Percentiles rank a stretch among this genome's conserved stretches.
Conservation (phyloP, 2,113 vertebrate genomes). For the Thomomys bottae region DNA sequence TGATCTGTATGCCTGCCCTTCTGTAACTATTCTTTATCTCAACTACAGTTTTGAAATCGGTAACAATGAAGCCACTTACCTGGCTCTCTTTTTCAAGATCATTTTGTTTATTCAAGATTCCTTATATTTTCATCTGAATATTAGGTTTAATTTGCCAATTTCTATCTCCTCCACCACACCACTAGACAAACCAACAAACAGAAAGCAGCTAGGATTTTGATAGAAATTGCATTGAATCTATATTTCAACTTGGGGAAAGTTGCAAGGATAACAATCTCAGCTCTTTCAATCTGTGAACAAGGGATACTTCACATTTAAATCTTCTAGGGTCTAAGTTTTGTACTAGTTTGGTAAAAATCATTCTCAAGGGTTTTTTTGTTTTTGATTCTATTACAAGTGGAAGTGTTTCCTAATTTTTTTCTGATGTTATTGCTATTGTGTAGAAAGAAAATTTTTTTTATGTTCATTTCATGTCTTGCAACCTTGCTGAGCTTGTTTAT, state of each 20-base stretch:
- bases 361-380: not conserved
- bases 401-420: not conserved
- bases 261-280: not conserved
- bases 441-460: not conserved
- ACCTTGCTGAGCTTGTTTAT: not conserved
- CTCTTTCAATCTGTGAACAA: not conserved
- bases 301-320: not conserved
- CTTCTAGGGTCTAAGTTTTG: not conserved
- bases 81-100: not conserved
- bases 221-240: not conserved
- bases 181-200: not conserved
- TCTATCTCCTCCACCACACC: not conserved
- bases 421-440: not conserved
- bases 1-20: not conserved
- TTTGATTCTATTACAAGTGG: slow-evolving; percentile 11
- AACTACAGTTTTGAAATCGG: not conserved
- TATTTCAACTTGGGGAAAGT: not conserved
- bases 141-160: slow-evolving; percentile 3
- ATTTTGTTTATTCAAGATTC: not conserved
- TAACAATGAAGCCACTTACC: not conserved
- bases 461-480: not conserved
- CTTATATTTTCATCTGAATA: not conserved
- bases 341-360: not conserved
- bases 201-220: not conserved
- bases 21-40: not conserved